Conservation (phyloP, 2,797 vertebrate species). For the Selene dorsalis region DNA sequence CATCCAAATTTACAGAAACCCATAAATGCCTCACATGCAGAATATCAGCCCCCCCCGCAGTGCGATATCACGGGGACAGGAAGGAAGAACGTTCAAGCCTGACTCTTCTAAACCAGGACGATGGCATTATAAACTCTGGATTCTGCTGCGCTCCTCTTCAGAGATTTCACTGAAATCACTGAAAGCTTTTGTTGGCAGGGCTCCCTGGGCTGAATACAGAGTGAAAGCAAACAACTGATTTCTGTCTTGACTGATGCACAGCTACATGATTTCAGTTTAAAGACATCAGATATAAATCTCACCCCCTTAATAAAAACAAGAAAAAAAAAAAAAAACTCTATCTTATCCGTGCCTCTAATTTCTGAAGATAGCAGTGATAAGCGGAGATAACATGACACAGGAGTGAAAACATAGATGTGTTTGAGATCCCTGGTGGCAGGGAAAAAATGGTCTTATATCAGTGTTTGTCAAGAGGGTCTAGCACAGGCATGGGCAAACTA, state of each 20-base stretch:
- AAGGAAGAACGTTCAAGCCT: not conserved
- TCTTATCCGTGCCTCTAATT: slow-evolving; percentile 30
- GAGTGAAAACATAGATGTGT: slow-evolving; percentile 44
- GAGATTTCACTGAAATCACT: slow-evolving; percentile 13
- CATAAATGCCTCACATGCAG: no score
- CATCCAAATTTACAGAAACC: no score
- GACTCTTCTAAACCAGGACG: not conserved
- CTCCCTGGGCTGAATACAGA: not conserved
- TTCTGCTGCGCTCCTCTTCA: not conserved
- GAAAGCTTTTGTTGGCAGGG: slow-evolving; percentile 3
- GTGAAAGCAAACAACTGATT: slow-evolving; percentile 36
- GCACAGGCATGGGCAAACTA: no score
- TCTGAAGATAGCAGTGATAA: slow-evolving; percentile 33
- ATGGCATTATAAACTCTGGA: not conserved
- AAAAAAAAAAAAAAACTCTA: slow-evolving; percentile 8
- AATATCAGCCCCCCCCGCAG: not conserved
- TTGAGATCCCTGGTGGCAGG: slow-evolving; percentile 55
- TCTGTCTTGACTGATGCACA: slow-evolving; percentile 30
- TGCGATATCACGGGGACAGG: not conserved
- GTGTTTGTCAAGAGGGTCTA: slow-evolving; percentile 33
- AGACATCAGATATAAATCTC: slow-evolving; percentile 42
- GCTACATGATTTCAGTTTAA: slow-evolving; percentile 17
- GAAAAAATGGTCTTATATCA: slow-evolving; percentile 23
- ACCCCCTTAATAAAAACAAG: not conserved
- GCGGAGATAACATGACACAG: slow-evolving; percentile 34